A percentile compares a stretch with the other conserved stretches of the same genome.
Conservation (phyloP, 1,140 invertebrate genomes). For the Drosophila paulistorum region DNA sequence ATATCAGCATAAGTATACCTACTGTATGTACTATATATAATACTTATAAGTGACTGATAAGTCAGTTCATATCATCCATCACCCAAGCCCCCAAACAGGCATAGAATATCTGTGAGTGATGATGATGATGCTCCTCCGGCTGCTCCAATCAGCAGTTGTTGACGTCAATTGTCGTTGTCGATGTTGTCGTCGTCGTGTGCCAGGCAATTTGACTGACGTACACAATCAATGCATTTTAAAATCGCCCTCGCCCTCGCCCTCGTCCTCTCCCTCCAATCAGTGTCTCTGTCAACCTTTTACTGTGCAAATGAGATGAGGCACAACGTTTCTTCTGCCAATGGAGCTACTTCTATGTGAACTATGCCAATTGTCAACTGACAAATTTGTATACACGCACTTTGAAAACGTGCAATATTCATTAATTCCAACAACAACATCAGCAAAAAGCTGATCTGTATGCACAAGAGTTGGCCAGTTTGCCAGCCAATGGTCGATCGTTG, state of each 20-base stretch:
- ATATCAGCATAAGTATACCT: conserved; percentile 3
- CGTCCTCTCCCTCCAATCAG: too few relatives aligned
- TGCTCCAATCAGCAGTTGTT: conserved; percentile 43
- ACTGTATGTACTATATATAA: not conserved
- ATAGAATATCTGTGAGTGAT: conserved; percentile 35
- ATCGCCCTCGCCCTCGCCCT: too few relatives aligned
- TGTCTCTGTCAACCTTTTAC: too few relatives aligned
- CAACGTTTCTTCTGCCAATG: too few relatives aligned
- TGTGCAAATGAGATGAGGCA: not conserved
- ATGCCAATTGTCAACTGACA: conserved; percentile 77
- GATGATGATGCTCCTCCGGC: conserved; percentile 10
- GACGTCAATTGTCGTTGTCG: conserved; percentile 75
- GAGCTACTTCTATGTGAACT: conserved; percentile 63
- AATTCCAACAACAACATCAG: conserved; percentile 70
- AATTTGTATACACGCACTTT: conserved; percentile 82
- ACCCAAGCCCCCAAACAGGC: conserved; percentile 12
- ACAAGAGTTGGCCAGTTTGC: conserved; percentile 22
- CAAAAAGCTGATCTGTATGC: conserved; percentile 43
- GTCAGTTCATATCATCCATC: conserved; percentile 14
- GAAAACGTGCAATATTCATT: conserved; percentile 82
- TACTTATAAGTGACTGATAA: conserved; percentile 3
- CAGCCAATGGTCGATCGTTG: conserved; percentile 1
- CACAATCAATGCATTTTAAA: conserved; percentile 31
- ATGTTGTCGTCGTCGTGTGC: conserved; percentile 50
- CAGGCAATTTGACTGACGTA: conserved; percentile 77